Evolutionary conservation across 1,140 invertebrate genomes (phyloP), one percentile per base, ranked within the genome.

Genomic region (Saxidomus purpurata): DNA sequence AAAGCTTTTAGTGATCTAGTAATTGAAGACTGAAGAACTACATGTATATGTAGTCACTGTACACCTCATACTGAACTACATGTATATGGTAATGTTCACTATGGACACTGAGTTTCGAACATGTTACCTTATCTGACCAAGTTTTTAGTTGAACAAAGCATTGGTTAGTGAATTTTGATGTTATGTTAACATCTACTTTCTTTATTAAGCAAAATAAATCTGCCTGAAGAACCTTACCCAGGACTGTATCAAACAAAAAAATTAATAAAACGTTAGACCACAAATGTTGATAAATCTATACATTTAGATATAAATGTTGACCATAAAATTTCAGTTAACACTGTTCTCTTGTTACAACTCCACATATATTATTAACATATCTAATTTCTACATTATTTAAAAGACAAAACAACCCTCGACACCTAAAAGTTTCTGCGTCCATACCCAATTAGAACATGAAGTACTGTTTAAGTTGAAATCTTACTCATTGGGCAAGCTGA

Each of bases 381-480:
- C 43, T 43, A 43, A 43, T 43, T 43, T 43, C 43, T 43, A 43
- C 43, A 43, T n/a, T n/a, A n/a, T 4, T 43, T 43, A 43, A n/a
- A n/a, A 43, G 43, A 43, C 43, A 43, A 43, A 43, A n/a, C 22
- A 28, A 63, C 15, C 25, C 15, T 11, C 8, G 59, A 63, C 19
- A 25, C 59, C 59, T 28, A 4, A 28, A 28, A 63, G 4, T 22
- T 63, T 8, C 59, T 4, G 25, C 9, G 8, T 63, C 67, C 67
- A 71, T 38, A 17, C 67, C 67, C 67, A 38, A 71, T 71, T 38
- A 71, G 67, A 38, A 71, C 36, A 71, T 6, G 34, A 71, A 43
- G 38, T 71, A n/a, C 1, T 71, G 34, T 71, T 71, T 31, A 38
- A 71, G 67, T 38, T 71, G 67, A 71, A n/a, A 28, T 38, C 67